These are phyloP conservation scores for Ypsolopha sequella DNA, from an alignment of 2,888 invertebrate genomes.

Conservation along the genomic window DNA sequence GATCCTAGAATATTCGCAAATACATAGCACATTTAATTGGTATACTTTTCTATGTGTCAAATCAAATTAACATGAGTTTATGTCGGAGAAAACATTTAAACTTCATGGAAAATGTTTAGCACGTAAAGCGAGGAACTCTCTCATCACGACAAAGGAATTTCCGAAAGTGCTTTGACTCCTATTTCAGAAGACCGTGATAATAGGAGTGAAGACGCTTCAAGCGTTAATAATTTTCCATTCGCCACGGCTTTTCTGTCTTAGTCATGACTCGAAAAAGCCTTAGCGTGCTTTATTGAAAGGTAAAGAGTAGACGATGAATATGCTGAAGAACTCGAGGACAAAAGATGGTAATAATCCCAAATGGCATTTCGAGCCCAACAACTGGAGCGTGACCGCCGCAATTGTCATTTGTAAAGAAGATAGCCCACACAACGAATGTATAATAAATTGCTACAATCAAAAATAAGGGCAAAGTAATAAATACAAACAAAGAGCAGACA, in stretches of 20 bases:
- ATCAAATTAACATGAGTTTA: not conserved
- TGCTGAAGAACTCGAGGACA: constrained; percentile 12
- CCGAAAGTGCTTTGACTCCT: constrained; percentile 8
- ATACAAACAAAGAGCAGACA: constrained; percentile 5
- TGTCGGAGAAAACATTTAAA: not conserved
- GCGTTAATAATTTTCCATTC: constrained; percentile 24
- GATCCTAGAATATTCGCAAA: not conserved
- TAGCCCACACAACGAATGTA: constrained; percentile 22
- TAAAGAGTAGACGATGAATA: constrained; percentile 7
- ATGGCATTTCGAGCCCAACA: constrained; percentile 20
- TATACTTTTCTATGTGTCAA: not conserved
- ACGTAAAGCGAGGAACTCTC: constrained; percentile 1
- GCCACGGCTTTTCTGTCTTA: constrained; percentile 10
- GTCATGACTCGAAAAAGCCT: constrained; percentile 1
- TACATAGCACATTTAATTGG: not conserved
- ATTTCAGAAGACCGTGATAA: constrained; percentile 13
- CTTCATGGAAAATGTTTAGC: not conserved
- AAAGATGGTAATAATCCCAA: constrained; percentile 19
- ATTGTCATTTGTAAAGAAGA: constrained; percentile 21
- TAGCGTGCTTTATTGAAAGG: not conserved
- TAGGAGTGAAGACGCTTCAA: constrained; percentile 14
- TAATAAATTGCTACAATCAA: constrained; percentile 23
- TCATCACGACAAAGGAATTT: constrained; percentile 13
- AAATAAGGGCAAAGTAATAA: constrained; percentile 5
- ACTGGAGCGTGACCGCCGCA: constrained; percentile 25